A percentile compares a stretch with the other conserved stretches of the same genome.
These are phyloP conservation scores for Albula glossodonta DNA, from an alignment of 2,113 vertebrate genomes.

Conservation along the genomic window DNA sequence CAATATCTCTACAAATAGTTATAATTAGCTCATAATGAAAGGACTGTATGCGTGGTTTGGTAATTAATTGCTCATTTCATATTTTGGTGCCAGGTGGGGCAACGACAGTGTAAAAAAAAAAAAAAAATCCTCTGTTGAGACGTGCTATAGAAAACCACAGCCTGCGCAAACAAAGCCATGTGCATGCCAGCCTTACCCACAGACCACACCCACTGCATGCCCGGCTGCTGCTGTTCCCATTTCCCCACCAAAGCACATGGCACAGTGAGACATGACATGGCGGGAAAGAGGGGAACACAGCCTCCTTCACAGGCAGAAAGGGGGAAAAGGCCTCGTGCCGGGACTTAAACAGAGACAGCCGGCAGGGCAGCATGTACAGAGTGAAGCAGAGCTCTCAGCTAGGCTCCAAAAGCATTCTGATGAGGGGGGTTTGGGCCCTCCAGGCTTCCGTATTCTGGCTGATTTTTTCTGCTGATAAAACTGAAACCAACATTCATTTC, in stretches of 20 bases:
- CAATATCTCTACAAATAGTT: conserved; percentile 62
- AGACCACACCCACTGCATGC: conserved; percentile 61
- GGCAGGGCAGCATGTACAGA: not conserved
- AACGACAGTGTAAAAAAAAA: conserved; percentile 55
- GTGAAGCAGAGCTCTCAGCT: conserved; percentile 5
- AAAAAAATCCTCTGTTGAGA: conserved; percentile 72
- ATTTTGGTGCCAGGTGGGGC: conserved; percentile 73
- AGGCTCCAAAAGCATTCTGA: not conserved
- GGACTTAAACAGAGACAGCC: not conserved
- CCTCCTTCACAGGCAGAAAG: conserved; percentile 18
- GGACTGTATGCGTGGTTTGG: conserved; percentile 70
- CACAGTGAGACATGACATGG: conserved; percentile 38
- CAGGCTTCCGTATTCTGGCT: not conserved
- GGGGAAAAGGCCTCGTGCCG: not conserved
- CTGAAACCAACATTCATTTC: not conserved
- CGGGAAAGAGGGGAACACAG: conserved; percentile 37
- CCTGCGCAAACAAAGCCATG: not conserved
- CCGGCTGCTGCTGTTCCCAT: not conserved
- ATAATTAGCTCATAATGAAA: conserved; percentile 80
- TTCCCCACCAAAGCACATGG: conserved; percentile 34
- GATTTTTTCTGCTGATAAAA: conserved; percentile 19
- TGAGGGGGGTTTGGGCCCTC: conserved; percentile 12
- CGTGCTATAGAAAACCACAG: conserved; percentile 57
- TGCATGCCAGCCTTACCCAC: not conserved
- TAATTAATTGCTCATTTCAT: conserved; percentile 75